Evolutionary conservation across 2,113 vertebrate genomes (phyloP).

Genomic region (Meriones unguiculatus): DNA sequence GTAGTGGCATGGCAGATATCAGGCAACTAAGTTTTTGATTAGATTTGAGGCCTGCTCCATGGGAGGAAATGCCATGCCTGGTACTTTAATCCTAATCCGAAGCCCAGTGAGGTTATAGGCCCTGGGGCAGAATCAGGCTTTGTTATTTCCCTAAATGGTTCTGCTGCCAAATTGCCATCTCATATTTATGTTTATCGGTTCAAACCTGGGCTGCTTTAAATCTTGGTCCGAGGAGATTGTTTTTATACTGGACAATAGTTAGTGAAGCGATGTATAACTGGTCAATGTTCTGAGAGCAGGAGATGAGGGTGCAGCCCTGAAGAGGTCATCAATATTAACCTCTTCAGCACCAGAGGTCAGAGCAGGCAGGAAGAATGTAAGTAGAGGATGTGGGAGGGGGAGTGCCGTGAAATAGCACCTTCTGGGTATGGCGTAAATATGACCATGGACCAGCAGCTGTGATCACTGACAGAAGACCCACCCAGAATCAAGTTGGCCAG

Average conservation of each 20-base stretch:
- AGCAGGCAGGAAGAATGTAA: neutral
- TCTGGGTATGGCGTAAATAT: too few species aligned
- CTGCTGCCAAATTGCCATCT: neutral
- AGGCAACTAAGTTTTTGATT: neutral
- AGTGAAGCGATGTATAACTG: neutral
- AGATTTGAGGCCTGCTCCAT: neutral
- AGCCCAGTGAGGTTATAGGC: neutral
- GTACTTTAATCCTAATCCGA: neutral
- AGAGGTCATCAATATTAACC: neutral
- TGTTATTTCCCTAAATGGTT: neutral
- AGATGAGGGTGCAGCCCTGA: neutral
- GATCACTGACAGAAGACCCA: neutral
- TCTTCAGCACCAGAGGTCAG: too few species aligned
- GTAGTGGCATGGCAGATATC: rapidly evolving
- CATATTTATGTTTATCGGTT: neutral
- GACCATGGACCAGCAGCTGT: neutral
- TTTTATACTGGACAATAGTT: neutral
- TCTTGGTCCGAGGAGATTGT: neutral
- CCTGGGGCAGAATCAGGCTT: neutral
- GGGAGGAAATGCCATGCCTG: neutral
- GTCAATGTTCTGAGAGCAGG: neutral
- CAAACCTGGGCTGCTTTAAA: neutral
- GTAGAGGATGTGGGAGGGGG: neutral
- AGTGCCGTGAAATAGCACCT: neutral
- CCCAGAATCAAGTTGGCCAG: neutral